A percentile compares a stretch with the other conserved stretches of the same genome.
These are phyloP conservation scores for Pitangus sulphuratus DNA, from an alignment of 2,797 vertebrate species.

Conservation along the genomic window DNA sequence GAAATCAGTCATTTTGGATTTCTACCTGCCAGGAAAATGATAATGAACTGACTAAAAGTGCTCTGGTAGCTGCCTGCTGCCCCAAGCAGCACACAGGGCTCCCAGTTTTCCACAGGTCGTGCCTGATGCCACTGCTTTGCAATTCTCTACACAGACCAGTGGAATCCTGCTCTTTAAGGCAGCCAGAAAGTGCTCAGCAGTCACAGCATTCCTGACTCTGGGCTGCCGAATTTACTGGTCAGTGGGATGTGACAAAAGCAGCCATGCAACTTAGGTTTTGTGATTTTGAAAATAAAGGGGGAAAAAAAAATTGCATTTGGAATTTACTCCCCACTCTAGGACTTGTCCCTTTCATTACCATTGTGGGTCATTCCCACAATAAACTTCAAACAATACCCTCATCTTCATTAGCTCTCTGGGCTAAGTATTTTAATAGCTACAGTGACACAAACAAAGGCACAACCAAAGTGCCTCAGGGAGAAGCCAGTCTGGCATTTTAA, in stretches of 20 bases:
- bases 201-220: background rate
- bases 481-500: background rate
- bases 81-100: background rate
- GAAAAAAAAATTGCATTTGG: background rate
- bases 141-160: background rate
- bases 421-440: background rate
- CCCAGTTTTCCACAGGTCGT: background rate
- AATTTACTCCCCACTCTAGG: background rate
- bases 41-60: background rate
- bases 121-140: background rate
- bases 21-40: background rate
- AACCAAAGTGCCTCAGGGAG: background rate
- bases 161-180: background rate
- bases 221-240: background rate
- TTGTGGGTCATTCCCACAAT: background rate
- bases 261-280: background rate
- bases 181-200: background rate
- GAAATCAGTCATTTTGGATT: background rate
- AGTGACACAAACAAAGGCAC: constrained; percentile 12
- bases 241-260: accelerated
- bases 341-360: background rate
- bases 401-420: background rate
- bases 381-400: background rate
- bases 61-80: background rate
- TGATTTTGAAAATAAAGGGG: background rate